phyloP scores from a whole-genome alignment of 2,113 vertebrate genomes.

The Halcyon malimbica region DNA sequence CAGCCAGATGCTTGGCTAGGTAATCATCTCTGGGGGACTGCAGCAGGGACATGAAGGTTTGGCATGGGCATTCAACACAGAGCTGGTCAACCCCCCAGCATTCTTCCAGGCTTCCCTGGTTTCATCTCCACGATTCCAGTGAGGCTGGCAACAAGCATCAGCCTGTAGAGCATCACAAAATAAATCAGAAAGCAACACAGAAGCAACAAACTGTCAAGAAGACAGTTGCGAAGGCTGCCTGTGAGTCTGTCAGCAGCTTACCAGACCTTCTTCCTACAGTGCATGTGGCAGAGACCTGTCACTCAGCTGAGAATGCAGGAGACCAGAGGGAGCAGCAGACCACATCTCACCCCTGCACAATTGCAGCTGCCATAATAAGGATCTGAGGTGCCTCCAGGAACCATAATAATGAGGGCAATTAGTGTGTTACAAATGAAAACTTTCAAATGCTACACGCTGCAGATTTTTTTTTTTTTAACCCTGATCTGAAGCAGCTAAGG shows the following conservation, averaged over 20 bases:
- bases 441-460: neutral
- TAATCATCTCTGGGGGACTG: rapidly evolving
- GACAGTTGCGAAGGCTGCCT: neutral
- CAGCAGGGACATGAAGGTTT: neutral
- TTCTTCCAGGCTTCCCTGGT: neutral
- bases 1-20: neutral
- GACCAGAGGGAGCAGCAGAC: neutral
- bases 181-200: neutral
- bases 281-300: neutral
- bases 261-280: neutral
- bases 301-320: neutral
- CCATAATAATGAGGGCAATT: constrained; percentile 54
- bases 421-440: neutral
- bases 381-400: constrained; percentile 36
- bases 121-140: neutral
- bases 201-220: neutral
- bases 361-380: neutral
- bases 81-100: neutral
- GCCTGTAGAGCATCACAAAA: neutral
- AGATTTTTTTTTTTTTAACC: neutral
- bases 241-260: neutral
- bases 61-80: neutral
- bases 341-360: neutral
- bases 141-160: neutral
- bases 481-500: neutral